A percentile compares a stretch with the other conserved stretches of the same genome.
phyloP scores from a whole-genome alignment of 2,888 invertebrate species.

The Frankliniella intonsa region DNA sequence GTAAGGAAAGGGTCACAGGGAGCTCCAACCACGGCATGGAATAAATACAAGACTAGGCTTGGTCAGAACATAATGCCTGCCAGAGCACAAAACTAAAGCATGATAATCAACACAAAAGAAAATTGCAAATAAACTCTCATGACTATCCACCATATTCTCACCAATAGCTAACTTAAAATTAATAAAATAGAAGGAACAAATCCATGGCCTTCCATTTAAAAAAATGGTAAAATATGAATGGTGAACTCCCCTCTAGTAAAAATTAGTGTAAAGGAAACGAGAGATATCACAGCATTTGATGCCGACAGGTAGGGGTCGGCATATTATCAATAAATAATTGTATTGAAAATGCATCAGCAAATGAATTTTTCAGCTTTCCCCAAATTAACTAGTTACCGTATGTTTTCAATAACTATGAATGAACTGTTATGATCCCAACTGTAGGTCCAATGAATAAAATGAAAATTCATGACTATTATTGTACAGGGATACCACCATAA shows the following conservation, averaged over 20 bases:
- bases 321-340: constrained; percentile 25
- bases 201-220: constrained; percentile 19
- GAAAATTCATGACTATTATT: background rate
- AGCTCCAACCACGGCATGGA: constrained; percentile 16
- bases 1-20: background rate
- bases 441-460: background rate
- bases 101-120: constrained; percentile 11
- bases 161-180: constrained; percentile 18
- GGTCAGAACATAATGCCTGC: background rate
- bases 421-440: constrained; percentile 6
- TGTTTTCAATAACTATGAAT: background rate
- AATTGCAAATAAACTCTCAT: constrained; percentile 18
- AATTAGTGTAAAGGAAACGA: constrained; percentile 27
- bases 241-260: constrained; percentile 24
- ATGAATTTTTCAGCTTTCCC: constrained; percentile 13
- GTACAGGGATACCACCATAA: background rate
- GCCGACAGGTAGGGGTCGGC: constrained; percentile 7
- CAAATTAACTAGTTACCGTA: background rate
- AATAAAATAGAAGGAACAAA: constrained; percentile 21
- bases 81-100: constrained; percentile 16
- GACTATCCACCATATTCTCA: constrained; percentile 23
- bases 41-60: constrained; percentile 27
- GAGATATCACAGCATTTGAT: constrained; percentile 25
- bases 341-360: constrained; percentile 25
- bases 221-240: constrained; percentile 25